Base-by-base conservation (phyloP, 2,797 vertebrate species). In the Phoebastria nigripes region DNA sequence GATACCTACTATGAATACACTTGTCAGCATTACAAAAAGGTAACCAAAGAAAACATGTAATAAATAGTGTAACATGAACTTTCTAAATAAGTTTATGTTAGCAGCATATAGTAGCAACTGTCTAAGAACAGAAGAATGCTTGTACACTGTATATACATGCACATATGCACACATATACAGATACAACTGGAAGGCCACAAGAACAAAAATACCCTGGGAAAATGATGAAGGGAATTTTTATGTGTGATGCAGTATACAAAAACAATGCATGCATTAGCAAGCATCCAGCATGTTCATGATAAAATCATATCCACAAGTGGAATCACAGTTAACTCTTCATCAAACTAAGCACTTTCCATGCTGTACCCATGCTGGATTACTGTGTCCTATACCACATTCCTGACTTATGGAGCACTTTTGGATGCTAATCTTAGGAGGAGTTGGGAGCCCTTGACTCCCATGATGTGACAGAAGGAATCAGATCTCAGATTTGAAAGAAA, bases 1-100 rank as follows among this genome's bases (percentile, higher is more conserved):
- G 83, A 85, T 94, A 96, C 81, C 83, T 95, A 93, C 94, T 97
- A 95, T 84, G 81, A 94, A 89, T 93, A 97, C 70, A 96, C 92
- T 94, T 96, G 65, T 56, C 85, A 86, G 83, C 65, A 74, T 65
- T 94, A 91, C 76, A 73, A 89, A 90, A 96, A 94, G 59, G 49
- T 73, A 96, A 93, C 67, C 58, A 76, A 96, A 84, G 89, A 82
- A 97, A 58, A 83, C 87, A 87, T 86, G 52, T 82, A 95, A 95
- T 73, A 87, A 92, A 93, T 83, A 91, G 72, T 44, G n/a, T 89
- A 93, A 87, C 74, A 70, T 61, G 92, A 97, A 93, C 93, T 69
- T 87, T 82, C 86, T 87, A 94, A 95, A 79, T 90, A 90, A 85
- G 80, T 96, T 96, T 93, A 90, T 96, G 95, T 93, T 95, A 96